Percentiles rank a stretch among this genome's conserved stretches.
phyloP scores from a whole-genome alignment of 2,888 invertebrate genomes.

The Nasonovia ribisnigri region DNA sequence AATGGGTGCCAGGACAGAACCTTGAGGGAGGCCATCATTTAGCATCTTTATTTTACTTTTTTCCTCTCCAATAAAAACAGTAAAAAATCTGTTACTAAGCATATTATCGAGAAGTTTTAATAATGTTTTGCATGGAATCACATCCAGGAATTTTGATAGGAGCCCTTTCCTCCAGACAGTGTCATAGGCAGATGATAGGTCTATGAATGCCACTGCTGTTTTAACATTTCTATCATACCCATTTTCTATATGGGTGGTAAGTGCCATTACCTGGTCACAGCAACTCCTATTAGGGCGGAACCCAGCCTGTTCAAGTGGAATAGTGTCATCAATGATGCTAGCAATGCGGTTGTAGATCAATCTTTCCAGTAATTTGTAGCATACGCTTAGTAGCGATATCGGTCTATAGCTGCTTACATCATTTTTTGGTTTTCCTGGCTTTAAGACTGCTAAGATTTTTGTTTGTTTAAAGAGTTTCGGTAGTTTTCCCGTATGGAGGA shows the following conservation, averaged over 20 bases:
- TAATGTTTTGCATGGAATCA: neutral
- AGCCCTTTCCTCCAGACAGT: slow-evolving; percentile 27
- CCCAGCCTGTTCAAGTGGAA: too few species aligned
- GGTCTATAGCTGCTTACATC: too few species aligned
- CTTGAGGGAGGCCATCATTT: slow-evolving; percentile 62
- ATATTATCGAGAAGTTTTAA: slow-evolving; percentile 37
- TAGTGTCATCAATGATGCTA: too few species aligned
- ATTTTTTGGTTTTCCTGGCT: too few species aligned
- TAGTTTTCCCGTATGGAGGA: too few species aligned
- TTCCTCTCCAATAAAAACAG: slow-evolving; percentile 32
- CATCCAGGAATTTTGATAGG: slow-evolving; percentile 29
- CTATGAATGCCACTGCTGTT: slow-evolving; percentile 4
- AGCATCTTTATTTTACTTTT: slow-evolving; percentile 47
- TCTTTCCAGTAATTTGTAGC: too few species aligned
- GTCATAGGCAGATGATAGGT: slow-evolving; percentile 12
- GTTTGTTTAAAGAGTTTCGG: too few species aligned
- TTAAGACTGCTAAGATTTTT: too few species aligned
- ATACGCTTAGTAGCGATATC: too few species aligned
- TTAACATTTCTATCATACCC: neutral
- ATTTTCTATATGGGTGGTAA: slow-evolving; percentile 14
- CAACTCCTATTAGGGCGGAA: too few species aligned
- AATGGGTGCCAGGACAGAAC: slow-evolving; percentile 58
- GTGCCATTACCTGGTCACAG: slow-evolving; percentile 27
- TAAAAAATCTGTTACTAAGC: slow-evolving; percentile 43
- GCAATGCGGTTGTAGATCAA: too few species aligned